Percentiles rank a stretch among this genome's conserved stretches.
phyloP scores from a whole-genome alignment of 2,797 vertebrate species.

The Siniperca scherzeri region DNA sequence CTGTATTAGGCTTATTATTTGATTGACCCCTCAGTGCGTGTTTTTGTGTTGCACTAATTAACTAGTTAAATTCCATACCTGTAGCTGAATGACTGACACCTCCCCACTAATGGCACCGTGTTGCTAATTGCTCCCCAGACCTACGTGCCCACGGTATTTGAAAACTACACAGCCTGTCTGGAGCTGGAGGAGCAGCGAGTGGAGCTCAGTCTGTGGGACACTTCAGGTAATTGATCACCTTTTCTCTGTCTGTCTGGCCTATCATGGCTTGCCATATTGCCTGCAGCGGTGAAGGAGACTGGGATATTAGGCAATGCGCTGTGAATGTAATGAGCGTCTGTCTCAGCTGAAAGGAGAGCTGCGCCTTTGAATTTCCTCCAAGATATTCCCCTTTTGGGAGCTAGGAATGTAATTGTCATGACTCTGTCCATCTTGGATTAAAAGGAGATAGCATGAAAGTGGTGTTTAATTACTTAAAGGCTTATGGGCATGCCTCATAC shows the following conservation, averaged over 20 bases:
- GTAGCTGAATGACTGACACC: slow-evolving; percentile 52
- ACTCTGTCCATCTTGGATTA: not conserved
- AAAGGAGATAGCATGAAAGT: not conserved
- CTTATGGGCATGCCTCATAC: not conserved
- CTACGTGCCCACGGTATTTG: slow-evolving; percentile 96
- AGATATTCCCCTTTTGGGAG: not conserved
- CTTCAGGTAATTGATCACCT: slow-evolving; percentile 89
- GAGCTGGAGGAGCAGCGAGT: slow-evolving; percentile 95
- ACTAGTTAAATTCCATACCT: slow-evolving; percentile 41
- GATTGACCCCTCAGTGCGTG: not conserved
- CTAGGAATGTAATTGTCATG: not conserved
- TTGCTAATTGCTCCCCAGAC: slow-evolving; percentile 86
- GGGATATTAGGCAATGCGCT: slow-evolving; percentile 22
- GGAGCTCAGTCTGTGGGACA: slow-evolving; percentile 97
- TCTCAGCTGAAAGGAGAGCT: slow-evolving; percentile 10
- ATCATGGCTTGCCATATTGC: slow-evolving; percentile 14
- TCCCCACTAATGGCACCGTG: slow-evolving; percentile 65
- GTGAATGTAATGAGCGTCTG: slow-evolving; percentile 36
- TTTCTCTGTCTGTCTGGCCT: not conserved
- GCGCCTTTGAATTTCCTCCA: slow-evolving; percentile 1
- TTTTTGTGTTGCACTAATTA: slow-evolving; percentile 36
- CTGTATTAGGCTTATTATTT: not conserved
- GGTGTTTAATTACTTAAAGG: not conserved
- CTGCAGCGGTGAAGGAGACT: slow-evolving; percentile 43
- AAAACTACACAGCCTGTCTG: slow-evolving; percentile 98